Conservation (phyloP, 2,113 vertebrate species). For the Mobula hypostoma region DNA sequence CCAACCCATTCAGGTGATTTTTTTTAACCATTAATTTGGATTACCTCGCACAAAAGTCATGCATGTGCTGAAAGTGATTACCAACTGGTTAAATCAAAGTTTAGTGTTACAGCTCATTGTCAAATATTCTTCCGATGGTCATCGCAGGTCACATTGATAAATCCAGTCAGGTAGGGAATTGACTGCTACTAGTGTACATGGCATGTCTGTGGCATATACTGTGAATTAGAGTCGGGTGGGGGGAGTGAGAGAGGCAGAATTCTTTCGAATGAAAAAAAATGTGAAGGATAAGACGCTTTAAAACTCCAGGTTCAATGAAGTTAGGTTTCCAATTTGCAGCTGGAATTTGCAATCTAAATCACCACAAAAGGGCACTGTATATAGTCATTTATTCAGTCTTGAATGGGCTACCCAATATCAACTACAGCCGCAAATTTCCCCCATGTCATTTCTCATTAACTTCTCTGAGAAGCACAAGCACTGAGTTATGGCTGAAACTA, state of each 20-base stretch:
- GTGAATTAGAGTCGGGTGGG: background rate
- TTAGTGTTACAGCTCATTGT: background rate
- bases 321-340: background rate
- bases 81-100: too few species aligned
- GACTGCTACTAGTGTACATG: background rate
- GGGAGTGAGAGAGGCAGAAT: background rate
- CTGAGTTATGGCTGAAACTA: background rate
- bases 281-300: background rate
- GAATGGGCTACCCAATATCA: background rate
- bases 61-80: too few species aligned
- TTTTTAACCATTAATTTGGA: background rate
- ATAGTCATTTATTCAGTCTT: background rate
- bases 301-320: background rate
- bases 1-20: background rate
- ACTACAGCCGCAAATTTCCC: background rate
- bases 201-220: background rate
- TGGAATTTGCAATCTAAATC: background rate
- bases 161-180: background rate
- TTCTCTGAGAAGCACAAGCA: background rate
- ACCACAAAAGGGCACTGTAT: background rate
- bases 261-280: background rate
- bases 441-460: background rate
- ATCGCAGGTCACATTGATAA: too few species aligned
- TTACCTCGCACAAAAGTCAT: background rate
- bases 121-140: background rate